phyloP scores from a whole-genome alignment of 2,113 vertebrate genomes.

The Caracal caracal region DNA sequence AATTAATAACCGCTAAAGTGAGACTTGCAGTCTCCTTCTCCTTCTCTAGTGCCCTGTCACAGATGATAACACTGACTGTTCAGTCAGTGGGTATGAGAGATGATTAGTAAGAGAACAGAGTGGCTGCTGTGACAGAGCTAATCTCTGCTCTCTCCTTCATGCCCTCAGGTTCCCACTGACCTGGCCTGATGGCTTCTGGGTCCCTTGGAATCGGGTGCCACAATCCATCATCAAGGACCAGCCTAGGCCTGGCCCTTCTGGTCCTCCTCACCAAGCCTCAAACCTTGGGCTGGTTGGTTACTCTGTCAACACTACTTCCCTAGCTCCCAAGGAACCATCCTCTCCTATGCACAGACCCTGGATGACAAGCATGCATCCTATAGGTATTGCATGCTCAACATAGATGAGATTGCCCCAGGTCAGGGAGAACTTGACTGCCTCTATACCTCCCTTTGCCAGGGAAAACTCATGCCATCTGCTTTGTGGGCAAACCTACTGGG shows the following conservation, averaged over 20 bases:
- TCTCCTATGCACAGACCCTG: background rate
- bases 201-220: background rate
- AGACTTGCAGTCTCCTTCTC: background rate
- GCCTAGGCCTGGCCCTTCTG: background rate
- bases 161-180: rapidly evolving
- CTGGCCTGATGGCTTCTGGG: background rate
- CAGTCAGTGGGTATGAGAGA: rapidly evolving
- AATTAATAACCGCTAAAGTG: background rate
- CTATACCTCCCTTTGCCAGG: background rate
- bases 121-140: background rate
- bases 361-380: background rate
- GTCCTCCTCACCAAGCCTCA: background rate
- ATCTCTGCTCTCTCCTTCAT: background rate
- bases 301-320: background rate
- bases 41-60: background rate
- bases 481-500: background rate
- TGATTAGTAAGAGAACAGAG: background rate
- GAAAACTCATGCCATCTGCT: no score
- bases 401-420: background rate
- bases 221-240: rapidly evolving
- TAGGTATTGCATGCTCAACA: background rate
- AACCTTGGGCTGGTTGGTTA: no score
- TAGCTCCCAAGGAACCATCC: no score
- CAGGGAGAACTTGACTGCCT: background rate
- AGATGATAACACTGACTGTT: background rate